Base-by-base conservation (phyloP, 64 coral and sea anemone species). In the Acropora yongei region DNA sequence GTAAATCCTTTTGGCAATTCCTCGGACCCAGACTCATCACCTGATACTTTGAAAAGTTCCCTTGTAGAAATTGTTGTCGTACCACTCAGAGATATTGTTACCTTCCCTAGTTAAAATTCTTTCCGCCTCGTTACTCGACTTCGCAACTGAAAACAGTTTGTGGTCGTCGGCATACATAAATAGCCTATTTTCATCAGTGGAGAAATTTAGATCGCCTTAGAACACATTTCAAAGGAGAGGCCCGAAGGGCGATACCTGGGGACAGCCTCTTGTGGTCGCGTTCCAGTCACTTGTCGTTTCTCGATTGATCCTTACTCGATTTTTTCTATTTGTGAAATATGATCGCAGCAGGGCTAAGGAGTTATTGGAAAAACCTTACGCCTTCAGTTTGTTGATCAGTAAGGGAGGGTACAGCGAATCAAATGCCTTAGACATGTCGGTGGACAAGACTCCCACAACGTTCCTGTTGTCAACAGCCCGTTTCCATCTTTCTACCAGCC, bases 291-390 rank as follows among this genome's bases (percentile, higher is more conserved):
- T 78, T 78, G 76, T 78, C 48, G 43, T 78, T 78, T 78, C 43
- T 48, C 5, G 42, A 78, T 13, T 49, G 45, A 78, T 78, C 43
- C 76, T 78, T 47, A 78, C 76, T 78, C 42, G 46, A 44, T 78
- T 78, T 78, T 78, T 78, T 47, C 49, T 4, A 13, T 78, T 78
- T 78, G 41, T 78, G 46, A 78, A 47, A 47, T 51, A 71, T 71
- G 67, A 71, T 71, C 76, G 44, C 76, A 47, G 11, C 45, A 78
- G 12, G 76, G 76, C 6, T 78, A 78, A 45, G 47, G 45, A 78
- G 43, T 78, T 78, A 45, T 78, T 49, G 49, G 76, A 78, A 45
- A 78, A 78, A 71, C 67, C 67, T 10, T 10, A 14, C 18, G 67
- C 67, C 18, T 17, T 71, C 13, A 71, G 67, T 71, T 71, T 71